These are phyloP conservation scores for Tauraco hartlaubi DNA, from an alignment of 2,797 vertebrate species.

Conservation along the genomic window DNA sequence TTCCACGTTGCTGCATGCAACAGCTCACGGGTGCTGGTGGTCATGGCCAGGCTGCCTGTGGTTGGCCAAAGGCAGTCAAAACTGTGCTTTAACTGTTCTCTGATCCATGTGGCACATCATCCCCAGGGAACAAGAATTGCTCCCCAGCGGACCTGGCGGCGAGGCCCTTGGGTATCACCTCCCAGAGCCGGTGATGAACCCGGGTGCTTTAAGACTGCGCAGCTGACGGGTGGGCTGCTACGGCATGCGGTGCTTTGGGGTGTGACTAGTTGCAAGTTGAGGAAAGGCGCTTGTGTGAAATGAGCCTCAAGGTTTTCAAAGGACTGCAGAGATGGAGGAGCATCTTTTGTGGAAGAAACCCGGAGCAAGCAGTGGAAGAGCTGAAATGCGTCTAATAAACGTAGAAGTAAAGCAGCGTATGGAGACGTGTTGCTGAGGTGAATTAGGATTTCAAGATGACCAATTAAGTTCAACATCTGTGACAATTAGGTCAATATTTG, in stretches of 20 bases:
- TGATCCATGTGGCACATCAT: neutral
- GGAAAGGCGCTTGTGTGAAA: neutral
- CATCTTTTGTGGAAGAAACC: neutral
- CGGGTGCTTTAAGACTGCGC: neutral
- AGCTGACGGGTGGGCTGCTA: neutral
- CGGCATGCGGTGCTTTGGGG: rapidly evolving
- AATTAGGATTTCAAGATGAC: neutral
- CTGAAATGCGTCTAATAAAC: neutral
- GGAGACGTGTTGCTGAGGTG: neutral
- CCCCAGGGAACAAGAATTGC: neutral
- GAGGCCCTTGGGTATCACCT: neutral
- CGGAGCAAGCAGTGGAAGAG: neutral
- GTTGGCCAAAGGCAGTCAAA: neutral
- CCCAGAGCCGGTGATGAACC: neutral
- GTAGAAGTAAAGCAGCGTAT: neutral
- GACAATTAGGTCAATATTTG: neutral
- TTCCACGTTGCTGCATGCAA: neutral
- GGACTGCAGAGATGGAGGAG: neutral
- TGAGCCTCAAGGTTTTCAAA: neutral
- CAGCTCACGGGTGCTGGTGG: neutral
- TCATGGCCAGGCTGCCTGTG: neutral
- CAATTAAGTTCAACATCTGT: neutral
- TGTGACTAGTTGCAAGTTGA: neutral
- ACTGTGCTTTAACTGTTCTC: neutral
- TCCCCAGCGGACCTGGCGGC: neutral